These are phyloP conservation scores for Rhaphigaster nebulosa DNA, from an alignment of 2,888 invertebrate genomes.

Conservation along the genomic window DNA sequence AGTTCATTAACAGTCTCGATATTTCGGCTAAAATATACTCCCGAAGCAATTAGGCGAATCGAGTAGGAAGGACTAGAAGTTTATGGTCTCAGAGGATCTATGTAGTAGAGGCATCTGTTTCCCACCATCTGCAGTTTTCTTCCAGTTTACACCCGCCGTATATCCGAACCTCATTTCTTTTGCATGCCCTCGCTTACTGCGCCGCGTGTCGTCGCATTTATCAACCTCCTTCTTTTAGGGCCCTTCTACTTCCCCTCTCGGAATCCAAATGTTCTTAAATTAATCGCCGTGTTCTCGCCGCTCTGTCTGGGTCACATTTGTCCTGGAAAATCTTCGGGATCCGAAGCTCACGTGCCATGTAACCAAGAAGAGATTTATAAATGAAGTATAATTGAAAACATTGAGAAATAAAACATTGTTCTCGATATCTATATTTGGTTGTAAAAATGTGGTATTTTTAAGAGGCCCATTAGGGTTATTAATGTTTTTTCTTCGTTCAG, in stretches of 20 bases:
- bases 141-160: constrained; percentile 43
- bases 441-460: too few relatives aligned
- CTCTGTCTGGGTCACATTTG: constrained; percentile 15
- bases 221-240: constrained; percentile 29
- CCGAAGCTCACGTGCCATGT: neutral
- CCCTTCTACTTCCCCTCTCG: neutral
- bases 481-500: too few relatives aligned
- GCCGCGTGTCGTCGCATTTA: constrained; percentile 31
- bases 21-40: neutral
- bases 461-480: too few relatives aligned
- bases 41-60: neutral
- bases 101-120: neutral
- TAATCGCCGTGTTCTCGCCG: constrained; percentile 5
- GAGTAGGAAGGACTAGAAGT: neutral
- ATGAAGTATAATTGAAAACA: neutral
- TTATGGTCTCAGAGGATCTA: neutral
- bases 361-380: neutral
- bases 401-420: neutral
- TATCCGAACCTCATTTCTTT: constrained; percentile 36
- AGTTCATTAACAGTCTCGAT: neutral
- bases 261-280: constrained; percentile 9
- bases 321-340: neutral
- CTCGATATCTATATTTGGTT: too few relatives aligned
- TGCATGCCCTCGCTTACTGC: constrained; percentile 27
- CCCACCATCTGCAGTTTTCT: neutral